Evolutionary conservation across 2,113 vertebrate species (phyloP), one percentile per base, ranked within the genome.

Genomic region (Mus pahari): DNA sequence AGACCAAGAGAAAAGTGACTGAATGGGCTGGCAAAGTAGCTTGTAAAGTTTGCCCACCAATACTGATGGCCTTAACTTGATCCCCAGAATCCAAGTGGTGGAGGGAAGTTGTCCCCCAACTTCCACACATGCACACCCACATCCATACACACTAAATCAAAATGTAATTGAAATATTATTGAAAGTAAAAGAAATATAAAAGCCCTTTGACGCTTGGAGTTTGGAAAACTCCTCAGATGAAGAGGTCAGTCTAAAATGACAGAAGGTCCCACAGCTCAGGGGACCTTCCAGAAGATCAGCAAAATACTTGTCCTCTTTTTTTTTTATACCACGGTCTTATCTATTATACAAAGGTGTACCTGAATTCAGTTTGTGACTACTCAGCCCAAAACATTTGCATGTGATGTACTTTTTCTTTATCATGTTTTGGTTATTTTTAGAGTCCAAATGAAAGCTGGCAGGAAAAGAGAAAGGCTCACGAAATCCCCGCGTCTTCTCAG

Each of bases 401-500:
- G 58, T 92, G 78, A 42, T 60, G 78, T 3, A 94, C 62, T 96
- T 84, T 89, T 55, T 42, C 36, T 64, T 77, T 88, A 93, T 33
- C 87, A 71, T 86, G 95, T 55, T 93, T 82, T 39, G 68, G 77
- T 87, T 97, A 98, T 97, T 97, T 97, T 97, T 96, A 96, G 94
- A 86, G 45, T 77, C 31, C 78, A 77, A 74, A 83, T 31, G 97
- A 91, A 97, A 92, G 87, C 26, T 92, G 87, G 19, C 77, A 96
- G 92, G 96, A 77, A 70, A 97, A 92, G 94, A 92, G 77, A 97
- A 98, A 94, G 66, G 82, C 84, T 89, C 17, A 50, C 74, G 86
- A 97, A 97, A 97, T 98, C 97, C 96, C 96, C 94, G 96, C 78
- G 92, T 94, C 83, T 96, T 93, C 97, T 94, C 95, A 98, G 94